A percentile compares a stretch with the other conserved stretches of the same genome.
Evolutionary conservation across 2,888 invertebrate genomes (phyloP).

Genomic region (Bhutanitis thaidina): DNA sequence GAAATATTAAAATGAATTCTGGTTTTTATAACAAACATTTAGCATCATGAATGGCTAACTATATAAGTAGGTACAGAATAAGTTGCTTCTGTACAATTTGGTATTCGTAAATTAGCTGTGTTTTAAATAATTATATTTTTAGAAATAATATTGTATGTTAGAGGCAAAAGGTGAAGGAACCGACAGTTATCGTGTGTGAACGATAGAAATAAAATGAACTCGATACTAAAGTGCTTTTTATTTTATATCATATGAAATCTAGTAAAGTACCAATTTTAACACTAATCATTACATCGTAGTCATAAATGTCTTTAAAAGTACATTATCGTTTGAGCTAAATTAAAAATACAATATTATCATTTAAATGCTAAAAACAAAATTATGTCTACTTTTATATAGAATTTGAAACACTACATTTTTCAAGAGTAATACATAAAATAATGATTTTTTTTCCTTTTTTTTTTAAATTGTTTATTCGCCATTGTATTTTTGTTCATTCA

Average conservation of each 20-base stretch:
- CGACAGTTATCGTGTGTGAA: constrained; percentile 49
- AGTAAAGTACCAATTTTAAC: constrained; percentile 4
- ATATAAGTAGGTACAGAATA: too few relatives aligned
- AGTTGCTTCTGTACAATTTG: neutral
- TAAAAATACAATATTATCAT: neutral
- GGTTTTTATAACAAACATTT: too few relatives aligned
- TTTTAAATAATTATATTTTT: constrained; percentile 35
- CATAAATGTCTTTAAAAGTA: too few relatives aligned
- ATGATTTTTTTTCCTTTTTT: too few relatives aligned
- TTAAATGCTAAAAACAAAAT: neutral
- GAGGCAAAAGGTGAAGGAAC: constrained; percentile 48
- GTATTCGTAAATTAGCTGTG: constrained; percentile 10
- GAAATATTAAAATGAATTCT: too few relatives aligned
- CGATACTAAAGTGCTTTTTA: constrained; percentile 24
- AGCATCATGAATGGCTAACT: too few relatives aligned
- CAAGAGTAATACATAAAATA: too few relatives aligned
- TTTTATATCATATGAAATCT: constrained; percentile 14
- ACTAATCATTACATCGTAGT: neutral
- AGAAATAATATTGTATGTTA: constrained; percentile 45
- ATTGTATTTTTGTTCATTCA: too few relatives aligned
- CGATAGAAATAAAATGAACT: constrained; percentile 49
- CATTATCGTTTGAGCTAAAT: too few relatives aligned
- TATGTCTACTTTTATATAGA: neutral
- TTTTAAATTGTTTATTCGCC: too few relatives aligned
- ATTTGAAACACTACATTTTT: too few relatives aligned